Conservation (phyloP, 23 tunicate species). For the Trididemnum miniatum region DNA sequence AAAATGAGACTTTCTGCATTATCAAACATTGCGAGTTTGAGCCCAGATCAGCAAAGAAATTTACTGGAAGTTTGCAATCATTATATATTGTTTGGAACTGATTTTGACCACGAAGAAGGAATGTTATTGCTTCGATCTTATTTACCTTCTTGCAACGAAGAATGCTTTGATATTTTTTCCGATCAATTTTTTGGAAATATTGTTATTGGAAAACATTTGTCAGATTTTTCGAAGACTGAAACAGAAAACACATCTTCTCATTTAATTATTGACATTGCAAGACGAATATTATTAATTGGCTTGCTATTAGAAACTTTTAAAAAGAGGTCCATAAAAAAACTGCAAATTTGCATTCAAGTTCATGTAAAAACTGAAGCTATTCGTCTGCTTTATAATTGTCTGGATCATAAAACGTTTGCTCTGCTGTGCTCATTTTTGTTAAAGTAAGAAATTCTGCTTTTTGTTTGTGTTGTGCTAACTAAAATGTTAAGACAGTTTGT, state of each 20-base stretch:
- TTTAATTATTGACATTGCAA: neutral
- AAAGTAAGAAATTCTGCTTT: conserved; percentile 44
- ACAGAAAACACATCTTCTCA: neutral
- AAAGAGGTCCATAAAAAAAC: neutral
- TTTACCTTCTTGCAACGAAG: conserved; percentile 12
- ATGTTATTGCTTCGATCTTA: neutral
- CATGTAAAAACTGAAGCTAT: conserved; percentile 43
- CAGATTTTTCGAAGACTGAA: neutral
- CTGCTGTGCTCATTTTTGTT: conserved; percentile 29
- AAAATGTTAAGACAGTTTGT: too few relatives aligned
- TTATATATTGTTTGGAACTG: conserved; percentile 27
- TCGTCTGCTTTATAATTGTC: conserved; percentile 34
- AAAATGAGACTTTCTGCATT: conserved; percentile 36
- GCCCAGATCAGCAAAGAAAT: neutral
- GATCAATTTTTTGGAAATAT: conserved; percentile 9
- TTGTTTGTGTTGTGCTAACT: too few relatives aligned
- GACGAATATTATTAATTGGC: neutral
- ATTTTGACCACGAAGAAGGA: conserved; percentile 17
- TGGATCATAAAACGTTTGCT: conserved; percentile 38
- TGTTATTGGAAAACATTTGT: conserved; percentile 24
- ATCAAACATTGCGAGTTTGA: neutral
- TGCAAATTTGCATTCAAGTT: conserved; percentile 1
- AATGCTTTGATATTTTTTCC: conserved; percentile 10
- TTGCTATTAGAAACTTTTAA: neutral
- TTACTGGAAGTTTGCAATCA: conserved; percentile 14